These are phyloP conservation scores for Marisa cornuarietis DNA, from an alignment of 1,140 invertebrate genomes.

Conservation along the genomic window DNA sequence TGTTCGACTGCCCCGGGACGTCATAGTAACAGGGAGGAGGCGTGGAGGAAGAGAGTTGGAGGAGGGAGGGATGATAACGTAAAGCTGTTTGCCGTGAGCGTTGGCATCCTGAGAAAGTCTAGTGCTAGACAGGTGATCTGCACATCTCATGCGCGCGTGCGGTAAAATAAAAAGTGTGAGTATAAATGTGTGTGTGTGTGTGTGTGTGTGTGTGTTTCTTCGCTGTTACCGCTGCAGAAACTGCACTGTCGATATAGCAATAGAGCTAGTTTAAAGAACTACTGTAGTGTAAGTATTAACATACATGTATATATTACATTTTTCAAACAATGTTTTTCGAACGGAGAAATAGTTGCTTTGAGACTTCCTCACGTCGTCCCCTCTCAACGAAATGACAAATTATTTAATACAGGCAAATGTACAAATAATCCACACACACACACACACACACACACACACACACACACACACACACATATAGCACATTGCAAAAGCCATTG, in stretches of 20 bases:
- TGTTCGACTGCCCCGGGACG: too few relatives aligned
- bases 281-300: not conserved
- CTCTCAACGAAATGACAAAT: not conserved
- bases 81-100: too few relatives aligned
- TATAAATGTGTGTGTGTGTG: not conserved
- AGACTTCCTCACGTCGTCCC: not conserved
- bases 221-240: too few relatives aligned
- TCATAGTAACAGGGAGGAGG: too few relatives aligned
- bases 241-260: not conserved
- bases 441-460: not conserved
- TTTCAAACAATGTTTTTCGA: not conserved
- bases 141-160: too few relatives aligned
- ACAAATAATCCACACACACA: slow-evolving; percentile 3
- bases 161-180: not conserved
- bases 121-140: too few relatives aligned
- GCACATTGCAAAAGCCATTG: not conserved
- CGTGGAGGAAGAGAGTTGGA: too few relatives aligned
- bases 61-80: too few relatives aligned
- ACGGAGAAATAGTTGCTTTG: not conserved
- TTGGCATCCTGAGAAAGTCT: too few relatives aligned
- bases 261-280: not conserved
- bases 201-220: not conserved
- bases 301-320: not conserved
- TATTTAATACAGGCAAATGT: not conserved
- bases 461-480: not conserved